Percentiles rank a stretch among this genome's conserved stretches.
Conservation (phyloP, 2,113 vertebrate genomes). For the Callithrix jacchus region DNA sequence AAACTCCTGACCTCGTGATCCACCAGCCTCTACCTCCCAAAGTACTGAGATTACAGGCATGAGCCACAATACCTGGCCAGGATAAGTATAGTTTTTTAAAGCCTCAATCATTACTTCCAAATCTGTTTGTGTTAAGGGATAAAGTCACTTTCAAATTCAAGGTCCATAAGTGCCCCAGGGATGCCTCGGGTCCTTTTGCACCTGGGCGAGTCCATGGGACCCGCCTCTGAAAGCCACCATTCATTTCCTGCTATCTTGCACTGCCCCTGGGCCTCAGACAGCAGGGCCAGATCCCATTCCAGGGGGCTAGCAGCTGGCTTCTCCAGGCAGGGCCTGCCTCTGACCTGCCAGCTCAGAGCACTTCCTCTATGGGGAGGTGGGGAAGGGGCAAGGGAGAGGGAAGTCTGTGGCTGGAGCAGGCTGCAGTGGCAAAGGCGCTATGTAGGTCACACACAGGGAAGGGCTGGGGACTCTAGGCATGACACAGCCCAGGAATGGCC, state of each 20-base stretch:
- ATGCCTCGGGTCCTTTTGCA: not conserved
- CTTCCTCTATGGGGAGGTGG: fast-evolving
- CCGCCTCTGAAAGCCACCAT: not conserved
- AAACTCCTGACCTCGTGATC: too few relatives aligned
- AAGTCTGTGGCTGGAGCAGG: not conserved
- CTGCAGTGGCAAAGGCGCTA: not conserved
- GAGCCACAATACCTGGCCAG: too few relatives aligned
- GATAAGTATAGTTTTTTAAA: not conserved
- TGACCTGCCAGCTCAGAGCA: not conserved
- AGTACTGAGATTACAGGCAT: too few relatives aligned
- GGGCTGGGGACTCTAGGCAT: not conserved
- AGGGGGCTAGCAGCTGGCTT: not conserved
- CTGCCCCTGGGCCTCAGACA: not conserved
- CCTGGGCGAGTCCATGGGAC: not conserved
- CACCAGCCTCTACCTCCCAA: too few relatives aligned
- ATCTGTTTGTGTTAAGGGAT: slow-evolving; percentile 25
- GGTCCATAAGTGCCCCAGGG: not conserved
- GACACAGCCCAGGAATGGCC: not conserved
- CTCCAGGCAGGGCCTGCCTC: not conserved
- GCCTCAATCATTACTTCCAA: not conserved
- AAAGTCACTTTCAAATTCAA: slow-evolving; percentile 9
- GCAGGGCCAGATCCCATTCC: not conserved
- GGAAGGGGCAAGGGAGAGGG: too few relatives aligned
- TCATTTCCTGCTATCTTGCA: not conserved
- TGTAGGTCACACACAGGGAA: not conserved